Evolutionary conservation across 2,113 vertebrate species (phyloP).

Genomic region (Chaenocephalus aceratus): DNA sequence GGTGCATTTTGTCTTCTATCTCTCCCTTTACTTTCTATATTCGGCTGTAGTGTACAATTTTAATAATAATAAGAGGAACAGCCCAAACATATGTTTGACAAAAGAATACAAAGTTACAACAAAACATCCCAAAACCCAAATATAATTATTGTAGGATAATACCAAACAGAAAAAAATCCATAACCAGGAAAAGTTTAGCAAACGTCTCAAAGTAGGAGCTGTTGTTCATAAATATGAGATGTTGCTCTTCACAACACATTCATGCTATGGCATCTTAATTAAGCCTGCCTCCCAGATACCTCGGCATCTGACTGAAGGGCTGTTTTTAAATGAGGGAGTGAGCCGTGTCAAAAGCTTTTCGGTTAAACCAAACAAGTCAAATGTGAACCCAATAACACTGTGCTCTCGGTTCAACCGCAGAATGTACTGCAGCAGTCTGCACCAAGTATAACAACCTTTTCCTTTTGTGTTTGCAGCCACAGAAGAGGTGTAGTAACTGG

Average conservation of each 20-base stretch:
- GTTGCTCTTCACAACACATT: neutral
- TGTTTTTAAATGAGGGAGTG: conserved; percentile 5
- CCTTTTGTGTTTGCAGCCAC: conserved; percentile 25
- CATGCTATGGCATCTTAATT: conserved; percentile 10
- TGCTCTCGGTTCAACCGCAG: conserved; percentile 3
- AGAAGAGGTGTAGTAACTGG: conserved; percentile 7
- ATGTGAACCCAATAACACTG: conserved; percentile 3
- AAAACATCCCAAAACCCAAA: neutral
- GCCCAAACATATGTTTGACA: too few relatives aligned
- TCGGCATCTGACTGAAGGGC: neutral
- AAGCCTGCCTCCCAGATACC: neutral
- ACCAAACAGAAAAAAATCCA: neutral
- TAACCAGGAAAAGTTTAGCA: conserved; percentile 1
- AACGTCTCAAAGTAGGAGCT: too few relatives aligned
- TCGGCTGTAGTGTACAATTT: too few relatives aligned
- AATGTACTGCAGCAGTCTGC: conserved; percentile 7
- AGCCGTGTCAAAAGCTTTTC: neutral
- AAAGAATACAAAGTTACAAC: too few relatives aligned
- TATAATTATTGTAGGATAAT: neutral
- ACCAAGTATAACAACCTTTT: conserved; percentile 19
- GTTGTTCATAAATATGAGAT: conserved; percentile 3
- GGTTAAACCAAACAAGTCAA: neutral
- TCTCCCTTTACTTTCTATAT: too few relatives aligned
- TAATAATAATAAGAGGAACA: too few relatives aligned
- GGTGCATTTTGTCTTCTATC: too few relatives aligned